Evolutionary conservation across 2,888 invertebrate genomes (phyloP).

Genomic region (Abscondita cerata): DNA sequence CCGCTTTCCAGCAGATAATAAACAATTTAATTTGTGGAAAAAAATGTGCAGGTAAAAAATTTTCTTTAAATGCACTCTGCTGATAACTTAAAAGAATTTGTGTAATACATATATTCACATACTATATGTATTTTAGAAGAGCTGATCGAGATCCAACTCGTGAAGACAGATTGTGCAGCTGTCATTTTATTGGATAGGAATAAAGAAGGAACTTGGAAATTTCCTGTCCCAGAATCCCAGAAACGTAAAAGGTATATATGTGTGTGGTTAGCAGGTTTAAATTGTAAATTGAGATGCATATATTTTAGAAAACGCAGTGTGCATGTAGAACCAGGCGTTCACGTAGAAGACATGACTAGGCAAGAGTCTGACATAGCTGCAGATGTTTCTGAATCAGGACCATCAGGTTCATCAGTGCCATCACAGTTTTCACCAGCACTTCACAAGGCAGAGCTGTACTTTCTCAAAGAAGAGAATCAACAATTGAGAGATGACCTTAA

Average conservation of each 20-base stretch:
- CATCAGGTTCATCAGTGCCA: too few relatives aligned
- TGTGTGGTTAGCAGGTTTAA: too few relatives aligned
- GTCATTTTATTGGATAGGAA: background rate
- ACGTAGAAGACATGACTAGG: too few relatives aligned
- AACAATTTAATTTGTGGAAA: background rate
- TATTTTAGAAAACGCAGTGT: background rate
- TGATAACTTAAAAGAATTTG: too few relatives aligned
- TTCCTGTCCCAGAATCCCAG: background rate
- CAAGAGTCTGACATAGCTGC: too few relatives aligned
- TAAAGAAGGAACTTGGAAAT: background rate
- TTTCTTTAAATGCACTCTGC: too few relatives aligned
- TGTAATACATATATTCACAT: too few relatives aligned
- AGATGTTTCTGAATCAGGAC: too few relatives aligned
- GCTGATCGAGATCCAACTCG: background rate
- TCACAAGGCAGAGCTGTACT: background rate
- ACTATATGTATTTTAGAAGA: background rate
- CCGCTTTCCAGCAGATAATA: background rate
- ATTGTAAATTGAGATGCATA: too few relatives aligned
- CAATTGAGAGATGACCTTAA: background rate
- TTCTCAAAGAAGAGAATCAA: background rate
- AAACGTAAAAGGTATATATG: background rate
- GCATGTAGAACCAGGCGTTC: too few relatives aligned
- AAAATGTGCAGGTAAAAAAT: background rate
- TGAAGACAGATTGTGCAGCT: constrained; percentile 6
- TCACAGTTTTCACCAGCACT: background rate